Percentiles rank a stretch among this genome's conserved stretches.
Evolutionary conservation across 64 coral and sea anemone genomes (phyloP).

Genomic region (Stichodactyla helianthus): DNA sequence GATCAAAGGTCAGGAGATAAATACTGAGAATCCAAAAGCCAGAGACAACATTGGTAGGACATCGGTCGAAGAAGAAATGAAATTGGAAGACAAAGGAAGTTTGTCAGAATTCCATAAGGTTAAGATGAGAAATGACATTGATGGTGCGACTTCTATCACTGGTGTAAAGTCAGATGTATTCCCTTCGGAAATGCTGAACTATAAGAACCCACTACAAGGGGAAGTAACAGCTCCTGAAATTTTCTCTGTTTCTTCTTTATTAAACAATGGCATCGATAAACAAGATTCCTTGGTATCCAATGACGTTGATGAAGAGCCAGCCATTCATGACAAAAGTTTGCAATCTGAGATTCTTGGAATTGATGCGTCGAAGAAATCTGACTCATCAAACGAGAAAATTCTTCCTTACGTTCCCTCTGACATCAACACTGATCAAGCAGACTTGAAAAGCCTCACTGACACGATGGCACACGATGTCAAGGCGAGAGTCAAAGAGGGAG

Average conservation of each 20-base stretch:
- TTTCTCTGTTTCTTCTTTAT: constrained; percentile 44
- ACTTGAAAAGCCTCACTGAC: constrained; percentile 1
- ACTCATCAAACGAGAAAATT: not conserved
- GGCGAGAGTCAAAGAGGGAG: not conserved
- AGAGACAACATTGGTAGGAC: not conserved
- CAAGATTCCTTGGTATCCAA: constrained; percentile 1
- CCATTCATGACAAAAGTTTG: not conserved
- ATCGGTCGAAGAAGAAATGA: not conserved
- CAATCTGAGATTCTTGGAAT: not conserved
- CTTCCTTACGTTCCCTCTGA: constrained; percentile 7
- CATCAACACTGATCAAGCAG: not conserved
- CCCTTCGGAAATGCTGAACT: constrained; percentile 12
- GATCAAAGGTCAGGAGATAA: constrained; percentile 14
- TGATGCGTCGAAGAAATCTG: constrained; percentile 8
- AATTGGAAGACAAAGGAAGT: constrained; percentile 24
- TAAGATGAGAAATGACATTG: constrained; percentile 24
- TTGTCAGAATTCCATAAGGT: constrained; percentile 60
- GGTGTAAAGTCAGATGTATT: not conserved
- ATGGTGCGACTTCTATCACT: not conserved
- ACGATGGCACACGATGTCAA: constrained; percentile 10
- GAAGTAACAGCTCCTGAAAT: constrained; percentile 1
- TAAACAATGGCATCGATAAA: constrained; percentile 36
- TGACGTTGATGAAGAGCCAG: not conserved
- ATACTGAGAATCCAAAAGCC: constrained; percentile 11
- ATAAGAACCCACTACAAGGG: not conserved